Evolutionary conservation across 2,888 invertebrate genomes (phyloP), one percentile per base, ranked within the genome.

Genomic region (Xestia rhomboidea): DNA sequence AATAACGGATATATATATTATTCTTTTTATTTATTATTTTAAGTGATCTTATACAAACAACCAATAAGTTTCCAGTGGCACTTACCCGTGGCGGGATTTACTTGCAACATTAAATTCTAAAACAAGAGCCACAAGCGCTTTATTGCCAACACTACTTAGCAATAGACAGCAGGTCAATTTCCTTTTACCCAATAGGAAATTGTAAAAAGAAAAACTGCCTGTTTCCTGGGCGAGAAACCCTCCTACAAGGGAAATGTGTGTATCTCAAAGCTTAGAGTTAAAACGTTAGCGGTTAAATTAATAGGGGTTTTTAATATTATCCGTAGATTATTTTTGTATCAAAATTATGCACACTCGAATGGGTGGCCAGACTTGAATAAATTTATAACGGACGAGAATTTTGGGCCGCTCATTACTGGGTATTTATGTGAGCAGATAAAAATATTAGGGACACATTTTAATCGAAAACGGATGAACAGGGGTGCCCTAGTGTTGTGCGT

Each of bases 391-490:
- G 91, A 92, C 92, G 96, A 95, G 95, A 96, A 96, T 96, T 94
- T 93, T 89, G 93, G 95, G 91, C 86, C 92, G 89, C 96, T 96
- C 96, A 96, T 96, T 96, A 96, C 95, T 88, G 93, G 84, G 95
- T 96, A 96, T 96, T 96, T 96, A 96, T 96, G 96, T 93, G 94
- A 93, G 90, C 91, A 96, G 96, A 96, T 96, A 96, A 96, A 96
- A 96, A 96, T 96, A 96, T 96, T 96, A 96, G 96, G 96, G 96
- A 95, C 95, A 95, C 92, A 91, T 94, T 93, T 94, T 95, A 95
- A 96, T 96, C 96, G 96, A 91, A 91, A 94, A 95, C 93, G 95
- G 95, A 95, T 96, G 96, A 95, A 93, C 94, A 93, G 89, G 91
- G 84, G 73, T 90, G 90, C 90, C 86, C 86, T 84, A 89, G 86